phyloP scores from a whole-genome alignment of 2,797 vertebrate species.

The Catharus ustulatus region DNA sequence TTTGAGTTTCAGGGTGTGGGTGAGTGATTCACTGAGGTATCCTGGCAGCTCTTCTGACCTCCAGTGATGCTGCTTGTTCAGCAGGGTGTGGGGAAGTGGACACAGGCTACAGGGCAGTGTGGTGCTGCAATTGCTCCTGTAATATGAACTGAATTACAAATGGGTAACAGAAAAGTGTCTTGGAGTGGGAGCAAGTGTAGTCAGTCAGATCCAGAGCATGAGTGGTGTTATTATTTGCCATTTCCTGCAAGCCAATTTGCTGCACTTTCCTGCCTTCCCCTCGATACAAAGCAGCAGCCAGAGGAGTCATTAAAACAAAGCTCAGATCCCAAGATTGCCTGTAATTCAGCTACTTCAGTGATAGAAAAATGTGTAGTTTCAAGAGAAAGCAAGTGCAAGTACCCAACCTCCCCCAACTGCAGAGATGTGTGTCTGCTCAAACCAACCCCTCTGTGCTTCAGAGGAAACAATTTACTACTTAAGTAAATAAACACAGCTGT shows the following conservation, averaged over 20 bases:
- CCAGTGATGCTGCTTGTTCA: accelerated
- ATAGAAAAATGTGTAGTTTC: conserved; percentile 38
- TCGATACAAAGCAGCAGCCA: background rate
- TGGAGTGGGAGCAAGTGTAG: background rate
- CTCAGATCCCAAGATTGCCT: conserved; percentile 5
- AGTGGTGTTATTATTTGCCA: conserved; percentile 2
- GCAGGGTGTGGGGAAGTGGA: background rate
- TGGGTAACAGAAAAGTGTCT: background rate
- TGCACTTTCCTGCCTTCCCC: conserved; percentile 3
- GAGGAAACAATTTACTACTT: conserved; percentile 67
- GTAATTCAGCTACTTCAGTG: conserved; percentile 41
- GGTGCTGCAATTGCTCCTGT: background rate
- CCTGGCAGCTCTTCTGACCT: background rate
- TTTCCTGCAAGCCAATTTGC: conserved; percentile 34
- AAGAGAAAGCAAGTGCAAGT: background rate
- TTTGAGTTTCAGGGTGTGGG: background rate
- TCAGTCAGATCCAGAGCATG: background rate
- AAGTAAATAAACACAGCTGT: conserved; percentile 69
- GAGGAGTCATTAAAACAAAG: conserved; percentile 50
- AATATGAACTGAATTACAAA: background rate
- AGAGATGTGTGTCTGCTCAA: conserved; percentile 38
- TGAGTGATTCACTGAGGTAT: background rate
- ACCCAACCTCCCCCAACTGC: conserved; percentile 31
- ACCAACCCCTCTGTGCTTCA: conserved; percentile 23
- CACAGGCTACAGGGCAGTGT: background rate